Conservation (phyloP, 2,888 invertebrate genomes). For the Lobophora halterata region DNA sequence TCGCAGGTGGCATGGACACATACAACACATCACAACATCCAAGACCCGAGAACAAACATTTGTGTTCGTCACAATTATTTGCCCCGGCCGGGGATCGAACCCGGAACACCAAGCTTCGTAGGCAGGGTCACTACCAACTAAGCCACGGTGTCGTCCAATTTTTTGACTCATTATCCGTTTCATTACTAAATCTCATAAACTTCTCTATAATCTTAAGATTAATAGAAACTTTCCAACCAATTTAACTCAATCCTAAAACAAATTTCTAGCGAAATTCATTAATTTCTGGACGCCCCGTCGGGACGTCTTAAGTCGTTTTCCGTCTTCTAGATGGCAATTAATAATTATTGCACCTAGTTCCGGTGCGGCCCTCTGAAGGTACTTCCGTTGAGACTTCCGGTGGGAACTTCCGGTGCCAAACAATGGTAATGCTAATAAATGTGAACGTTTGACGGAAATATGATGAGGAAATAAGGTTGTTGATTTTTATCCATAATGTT, state of each 20-base stretch:
- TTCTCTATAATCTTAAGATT: slow-evolving; percentile 26
- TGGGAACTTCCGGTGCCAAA: slow-evolving; percentile 28
- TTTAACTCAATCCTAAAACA: slow-evolving; percentile 29
- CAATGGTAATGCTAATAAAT: slow-evolving; percentile 53
- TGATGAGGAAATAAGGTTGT: slow-evolving; percentile 36
- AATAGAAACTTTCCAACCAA: slow-evolving; percentile 36
- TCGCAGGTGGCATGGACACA: too few relatives aligned
- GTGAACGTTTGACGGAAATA: slow-evolving; percentile 38
- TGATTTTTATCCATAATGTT: slow-evolving; percentile 27
- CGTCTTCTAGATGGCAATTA: slow-evolving; percentile 62
- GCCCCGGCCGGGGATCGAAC: too few relatives aligned
- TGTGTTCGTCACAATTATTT: too few relatives aligned
- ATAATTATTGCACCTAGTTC: slow-evolving; percentile 77
- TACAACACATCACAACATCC: too few relatives aligned
- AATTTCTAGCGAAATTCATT: slow-evolving; percentile 42
- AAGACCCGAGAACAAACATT: too few relatives aligned
- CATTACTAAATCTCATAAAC: slow-evolving; percentile 22
- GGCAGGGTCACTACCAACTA: too few relatives aligned
- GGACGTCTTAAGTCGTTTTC: slow-evolving; percentile 58
- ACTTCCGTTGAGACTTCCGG: slow-evolving; percentile 52
- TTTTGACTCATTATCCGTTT: too few relatives aligned
- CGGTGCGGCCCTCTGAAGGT: slow-evolving; percentile 55
- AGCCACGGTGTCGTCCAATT: too few relatives aligned
- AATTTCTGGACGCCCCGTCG: slow-evolving; percentile 50
- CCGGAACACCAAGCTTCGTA: too few relatives aligned